Conservation (phyloP, 2,888 invertebrate species). For the Epirrhoe alternata region DNA sequence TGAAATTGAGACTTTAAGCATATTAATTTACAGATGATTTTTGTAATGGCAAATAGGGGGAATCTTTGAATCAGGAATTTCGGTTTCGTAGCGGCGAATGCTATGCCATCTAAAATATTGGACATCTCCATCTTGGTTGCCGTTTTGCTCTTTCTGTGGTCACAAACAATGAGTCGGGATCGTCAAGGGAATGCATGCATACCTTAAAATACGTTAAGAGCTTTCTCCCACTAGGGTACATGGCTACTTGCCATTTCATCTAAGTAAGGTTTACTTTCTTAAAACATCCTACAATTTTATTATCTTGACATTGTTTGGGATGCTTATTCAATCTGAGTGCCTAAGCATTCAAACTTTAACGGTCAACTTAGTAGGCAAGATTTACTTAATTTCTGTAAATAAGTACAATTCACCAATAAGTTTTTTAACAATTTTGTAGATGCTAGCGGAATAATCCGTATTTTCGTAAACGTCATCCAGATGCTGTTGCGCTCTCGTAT, state of each 20-base stretch:
- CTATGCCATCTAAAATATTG: slow-evolving; percentile 86
- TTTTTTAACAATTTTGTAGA: no score
- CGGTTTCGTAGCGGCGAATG: slow-evolving; percentile 81
- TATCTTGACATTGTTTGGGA: no score
- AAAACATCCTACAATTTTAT: neutral
- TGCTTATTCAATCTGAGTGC: no score
- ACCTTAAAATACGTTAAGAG: slow-evolving; percentile 73
- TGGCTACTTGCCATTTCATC: slow-evolving; percentile 50
- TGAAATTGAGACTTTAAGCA: slow-evolving; percentile 63
- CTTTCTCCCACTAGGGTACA: slow-evolving; percentile 64
- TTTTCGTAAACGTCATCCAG: no score
- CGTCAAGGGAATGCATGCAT: slow-evolving; percentile 82
- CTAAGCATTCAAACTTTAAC: no score
- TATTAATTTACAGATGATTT: slow-evolving; percentile 62
- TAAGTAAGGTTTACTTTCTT: neutral
- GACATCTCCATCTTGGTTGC: slow-evolving; percentile 83
- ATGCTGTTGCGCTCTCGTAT: no score
- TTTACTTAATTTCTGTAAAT: no score
- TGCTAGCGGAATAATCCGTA: no score
- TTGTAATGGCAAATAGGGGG: slow-evolving; percentile 51
- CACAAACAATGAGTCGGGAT: slow-evolving; percentile 82
- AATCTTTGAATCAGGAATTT: slow-evolving; percentile 77
- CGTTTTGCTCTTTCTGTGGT: slow-evolving; percentile 81
- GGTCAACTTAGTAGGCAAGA: no score
- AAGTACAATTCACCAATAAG: no score